These are phyloP conservation scores for Arctopsyche grandis DNA, from an alignment of 1,140 invertebrate genomes.

Conservation along the genomic window DNA sequence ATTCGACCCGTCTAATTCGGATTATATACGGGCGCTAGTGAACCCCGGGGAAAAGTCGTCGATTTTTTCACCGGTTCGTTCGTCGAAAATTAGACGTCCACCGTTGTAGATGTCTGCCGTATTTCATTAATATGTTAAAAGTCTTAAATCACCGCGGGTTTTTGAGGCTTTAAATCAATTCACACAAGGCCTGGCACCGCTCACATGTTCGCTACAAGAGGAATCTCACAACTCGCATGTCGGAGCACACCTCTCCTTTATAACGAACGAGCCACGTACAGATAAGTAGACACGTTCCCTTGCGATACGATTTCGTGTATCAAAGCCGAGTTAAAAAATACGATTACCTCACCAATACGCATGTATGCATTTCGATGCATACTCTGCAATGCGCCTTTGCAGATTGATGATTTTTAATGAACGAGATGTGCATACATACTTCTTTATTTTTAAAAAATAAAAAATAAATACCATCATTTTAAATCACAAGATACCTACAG, in stretches of 20 bases:
- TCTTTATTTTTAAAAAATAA: too few relatives aligned
- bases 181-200: conserved; percentile 17
- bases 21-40: too few relatives aligned
- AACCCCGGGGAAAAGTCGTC: background rate
- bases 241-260: conserved; percentile 12
- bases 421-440: too few relatives aligned
- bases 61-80: background rate
- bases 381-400: too few relatives aligned
- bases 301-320: conserved; percentile 3
- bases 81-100: too few relatives aligned
- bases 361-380: too few relatives aligned
- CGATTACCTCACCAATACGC: background rate
- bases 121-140: too few relatives aligned
- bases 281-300: conserved; percentile 37
- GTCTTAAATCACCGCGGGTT: background rate
- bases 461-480: too few relatives aligned
- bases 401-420: too few relatives aligned
- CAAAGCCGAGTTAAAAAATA: background rate
- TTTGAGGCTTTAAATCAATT: conserved; percentile 35
- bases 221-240: conserved; percentile 35
- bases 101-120: too few relatives aligned
- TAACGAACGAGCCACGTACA: conserved; percentile 25
- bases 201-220: conserved; percentile 12
- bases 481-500: background rate
- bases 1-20: too few relatives aligned